Conservation (phyloP, 2,888 invertebrate species). For the Scaeva pyrastri region DNA sequence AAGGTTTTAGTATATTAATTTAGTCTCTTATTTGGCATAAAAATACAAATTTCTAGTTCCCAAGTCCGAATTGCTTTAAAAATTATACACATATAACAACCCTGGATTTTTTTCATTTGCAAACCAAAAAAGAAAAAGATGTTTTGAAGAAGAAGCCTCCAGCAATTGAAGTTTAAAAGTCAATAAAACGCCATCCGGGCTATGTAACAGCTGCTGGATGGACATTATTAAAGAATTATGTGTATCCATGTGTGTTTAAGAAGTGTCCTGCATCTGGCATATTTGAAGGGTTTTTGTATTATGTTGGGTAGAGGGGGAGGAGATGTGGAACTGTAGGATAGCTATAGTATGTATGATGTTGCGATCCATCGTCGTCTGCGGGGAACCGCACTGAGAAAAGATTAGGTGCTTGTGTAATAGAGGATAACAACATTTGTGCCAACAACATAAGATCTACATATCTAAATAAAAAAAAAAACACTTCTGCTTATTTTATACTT, state of each 20-base stretch:
- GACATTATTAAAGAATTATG: constrained; percentile 63
- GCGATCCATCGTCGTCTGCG: constrained; percentile 14
- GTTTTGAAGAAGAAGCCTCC: constrained; percentile 43
- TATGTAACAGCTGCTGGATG: constrained; percentile 74
- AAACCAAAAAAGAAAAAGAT: not conserved
- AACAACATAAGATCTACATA: constrained; percentile 42
- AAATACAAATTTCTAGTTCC: too few species aligned
- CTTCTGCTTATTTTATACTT: not conserved
- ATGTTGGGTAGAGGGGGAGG: not conserved
- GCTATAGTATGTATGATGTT: constrained; percentile 8
- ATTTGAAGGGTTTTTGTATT: constrained; percentile 28
- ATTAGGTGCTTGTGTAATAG: constrained; percentile 65
- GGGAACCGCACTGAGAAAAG: constrained; percentile 65
- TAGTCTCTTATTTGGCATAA: too few species aligned
- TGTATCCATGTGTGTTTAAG: constrained; percentile 55
- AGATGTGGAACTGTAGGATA: not conserved
- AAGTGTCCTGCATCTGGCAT: constrained; percentile 67
- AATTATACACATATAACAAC: constrained; percentile 6
- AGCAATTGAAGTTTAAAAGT: constrained; percentile 69
- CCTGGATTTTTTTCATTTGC: constrained; percentile 3
- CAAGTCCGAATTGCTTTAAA: not conserved
- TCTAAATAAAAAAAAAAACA: too few species aligned
- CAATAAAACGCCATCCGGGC: constrained; percentile 72
- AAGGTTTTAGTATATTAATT: too few species aligned
- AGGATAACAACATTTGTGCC: constrained; percentile 68